A percentile compares a stretch with the other conserved stretches of the same genome.
Evolutionary conservation across 2,797 vertebrate genomes (phyloP).

Genomic region (Falco biarmicus): DNA sequence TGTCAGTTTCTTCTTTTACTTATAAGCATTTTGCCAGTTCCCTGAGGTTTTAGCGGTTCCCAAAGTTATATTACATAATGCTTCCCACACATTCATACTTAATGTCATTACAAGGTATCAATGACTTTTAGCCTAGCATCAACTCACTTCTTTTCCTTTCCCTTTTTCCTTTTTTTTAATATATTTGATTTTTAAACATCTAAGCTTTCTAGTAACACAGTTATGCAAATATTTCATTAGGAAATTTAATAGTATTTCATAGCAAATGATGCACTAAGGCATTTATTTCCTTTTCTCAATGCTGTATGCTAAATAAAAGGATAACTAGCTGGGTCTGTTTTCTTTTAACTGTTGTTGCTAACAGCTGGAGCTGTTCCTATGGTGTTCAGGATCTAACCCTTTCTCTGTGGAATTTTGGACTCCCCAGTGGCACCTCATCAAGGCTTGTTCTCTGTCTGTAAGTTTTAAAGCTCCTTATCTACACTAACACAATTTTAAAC

Average conservation of each 20-base stretch:
- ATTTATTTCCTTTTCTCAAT: neutral
- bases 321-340: neutral
- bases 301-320: neutral
- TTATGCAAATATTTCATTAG: neutral
- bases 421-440: neutral
- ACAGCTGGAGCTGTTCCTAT: neutral
- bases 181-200: neutral
- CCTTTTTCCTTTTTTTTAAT: too few species aligned
- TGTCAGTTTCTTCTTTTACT: neutral
- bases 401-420: neutral
- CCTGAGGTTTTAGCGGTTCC: neutral
- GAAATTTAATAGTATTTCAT: neutral
- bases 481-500: neutral
- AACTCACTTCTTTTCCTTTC: accelerated
- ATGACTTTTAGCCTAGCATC: neutral
- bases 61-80: neutral
- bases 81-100: neutral
- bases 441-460: neutral
- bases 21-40: neutral
- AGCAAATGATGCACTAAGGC: neutral
- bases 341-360: neutral
- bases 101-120: neutral
- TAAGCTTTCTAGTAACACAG: neutral
- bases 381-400: neutral
- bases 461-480: neutral